Percentiles rank a stretch among this genome's conserved stretches.
Conservation (phyloP, 2,888 invertebrate genomes). For the Colostygia pectinataria region DNA sequence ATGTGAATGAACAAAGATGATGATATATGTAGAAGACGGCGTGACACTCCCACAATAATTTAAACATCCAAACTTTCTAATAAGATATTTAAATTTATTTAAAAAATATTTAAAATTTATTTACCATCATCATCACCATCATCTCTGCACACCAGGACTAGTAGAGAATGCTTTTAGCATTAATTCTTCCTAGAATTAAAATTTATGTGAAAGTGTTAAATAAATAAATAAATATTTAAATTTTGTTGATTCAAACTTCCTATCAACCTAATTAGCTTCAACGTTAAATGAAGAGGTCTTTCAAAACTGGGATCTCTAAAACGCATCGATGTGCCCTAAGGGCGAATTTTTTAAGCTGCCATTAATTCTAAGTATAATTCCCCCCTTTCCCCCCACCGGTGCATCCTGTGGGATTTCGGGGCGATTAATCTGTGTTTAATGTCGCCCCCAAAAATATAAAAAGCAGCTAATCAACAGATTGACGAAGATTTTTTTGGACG, state of each 20-base stretch:
- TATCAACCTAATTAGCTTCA: slow-evolving; percentile 1
- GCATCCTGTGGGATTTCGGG: slow-evolving; percentile 60
- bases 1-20: too few relatives aligned
- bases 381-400: slow-evolving; percentile 45
- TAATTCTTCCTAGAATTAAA: too few relatives aligned
- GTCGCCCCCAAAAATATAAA: slow-evolving; percentile 73
- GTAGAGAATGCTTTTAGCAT: too few relatives aligned
- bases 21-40: too few relatives aligned
- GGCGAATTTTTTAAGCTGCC: slow-evolving; percentile 71
- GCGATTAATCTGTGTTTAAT: slow-evolving; percentile 79
- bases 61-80: too few relatives aligned
- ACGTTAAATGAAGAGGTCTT: slow-evolving; percentile 35
- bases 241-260: background rate
- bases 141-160: too few relatives aligned
- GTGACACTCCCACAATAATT: too few relatives aligned
- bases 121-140: too few relatives aligned
- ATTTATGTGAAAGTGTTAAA: too few relatives aligned
- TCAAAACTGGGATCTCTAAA: slow-evolving; percentile 38
- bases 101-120: too few relatives aligned
- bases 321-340: slow-evolving; percentile 49
- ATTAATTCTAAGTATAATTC: slow-evolving; percentile 69
- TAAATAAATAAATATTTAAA: too few relatives aligned
- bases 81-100: too few relatives aligned
- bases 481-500: slow-evolving; percentile 59
- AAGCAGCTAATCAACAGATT: slow-evolving; percentile 80